These are phyloP conservation scores for Craterocephalus amniculus DNA, from an alignment of 2,797 vertebrate genomes.

Conservation along the genomic window DNA sequence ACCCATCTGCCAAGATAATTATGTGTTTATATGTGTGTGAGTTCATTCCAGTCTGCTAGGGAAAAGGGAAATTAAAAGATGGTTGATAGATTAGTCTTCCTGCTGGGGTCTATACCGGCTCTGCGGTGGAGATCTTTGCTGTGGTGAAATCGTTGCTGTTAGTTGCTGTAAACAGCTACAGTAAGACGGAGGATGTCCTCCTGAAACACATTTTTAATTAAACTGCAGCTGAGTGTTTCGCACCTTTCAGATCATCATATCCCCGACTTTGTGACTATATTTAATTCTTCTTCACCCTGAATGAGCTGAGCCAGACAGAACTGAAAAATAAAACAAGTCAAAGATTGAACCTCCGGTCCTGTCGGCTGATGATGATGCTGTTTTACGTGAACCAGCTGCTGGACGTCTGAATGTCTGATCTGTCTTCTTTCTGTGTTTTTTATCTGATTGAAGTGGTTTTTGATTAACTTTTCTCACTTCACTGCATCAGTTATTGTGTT, in stretches of 20 bases:
- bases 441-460: neutral
- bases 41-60: neutral
- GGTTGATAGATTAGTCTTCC: neutral
- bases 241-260: neutral
- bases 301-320: neutral
- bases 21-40: neutral
- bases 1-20: neutral
- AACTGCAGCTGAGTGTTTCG: neutral
- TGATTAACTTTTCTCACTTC: neutral
- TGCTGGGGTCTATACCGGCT: neutral
- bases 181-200: neutral
- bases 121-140: neutral
- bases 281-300: neutral
- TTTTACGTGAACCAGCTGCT: neutral
- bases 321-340: neutral
- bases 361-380: neutral
- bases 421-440: neutral
- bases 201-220: neutral
- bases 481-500: fast-evolving
- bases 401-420: neutral
- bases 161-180: neutral
- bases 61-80: neutral
- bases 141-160: too few relatives aligned
- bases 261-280: neutral
- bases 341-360: neutral